Evolutionary conservation across 2,888 invertebrate genomes (phyloP).

Genomic region (Andrena chrysosceles): DNA sequence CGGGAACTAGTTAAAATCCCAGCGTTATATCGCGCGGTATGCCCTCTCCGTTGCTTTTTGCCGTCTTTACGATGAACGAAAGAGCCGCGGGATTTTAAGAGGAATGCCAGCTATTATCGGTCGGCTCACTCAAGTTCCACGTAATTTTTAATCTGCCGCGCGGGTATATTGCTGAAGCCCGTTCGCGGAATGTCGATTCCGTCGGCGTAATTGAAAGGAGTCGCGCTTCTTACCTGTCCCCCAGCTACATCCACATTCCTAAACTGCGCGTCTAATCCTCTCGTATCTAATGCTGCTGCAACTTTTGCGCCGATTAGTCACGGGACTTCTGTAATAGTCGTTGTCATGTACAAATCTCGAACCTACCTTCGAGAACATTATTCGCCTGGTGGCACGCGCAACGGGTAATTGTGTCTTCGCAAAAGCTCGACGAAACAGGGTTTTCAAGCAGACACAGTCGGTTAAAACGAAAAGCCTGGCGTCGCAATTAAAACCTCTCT

Average conservation of each 20-base stretch:
- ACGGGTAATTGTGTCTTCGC: neutral
- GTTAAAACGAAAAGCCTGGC: constrained; percentile 13
- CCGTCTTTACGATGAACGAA: constrained; percentile 40
- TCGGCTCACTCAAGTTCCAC: constrained; percentile 42
- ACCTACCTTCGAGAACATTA: constrained; percentile 11
- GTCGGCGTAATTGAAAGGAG: constrained; percentile 48
- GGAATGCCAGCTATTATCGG: constrained; percentile 53
- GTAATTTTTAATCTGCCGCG: constrained; percentile 47
- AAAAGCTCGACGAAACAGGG: constrained; percentile 16
- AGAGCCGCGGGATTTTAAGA: constrained; percentile 43
- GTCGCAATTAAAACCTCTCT: constrained; percentile 35
- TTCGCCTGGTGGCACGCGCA: constrained; percentile 15
- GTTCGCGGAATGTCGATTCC: constrained; percentile 50
- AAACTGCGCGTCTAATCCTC: constrained; percentile 48
- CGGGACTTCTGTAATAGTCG: constrained; percentile 1
- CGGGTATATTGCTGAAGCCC: constrained; percentile 42
- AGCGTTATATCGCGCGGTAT: constrained; percentile 17
- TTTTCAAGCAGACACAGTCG: constrained; percentile 36
- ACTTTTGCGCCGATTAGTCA: constrained; percentile 41
- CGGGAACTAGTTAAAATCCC: constrained; percentile 39
- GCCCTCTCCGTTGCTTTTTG: constrained; percentile 18
- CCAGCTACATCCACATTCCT: constrained; percentile 42
- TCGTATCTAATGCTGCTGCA: constrained; percentile 23
- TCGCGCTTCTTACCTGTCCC: constrained; percentile 31
- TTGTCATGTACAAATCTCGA: neutral